phyloP scores from a whole-genome alignment of 1,140 invertebrate species.

The Euglossa dilemma region DNA sequence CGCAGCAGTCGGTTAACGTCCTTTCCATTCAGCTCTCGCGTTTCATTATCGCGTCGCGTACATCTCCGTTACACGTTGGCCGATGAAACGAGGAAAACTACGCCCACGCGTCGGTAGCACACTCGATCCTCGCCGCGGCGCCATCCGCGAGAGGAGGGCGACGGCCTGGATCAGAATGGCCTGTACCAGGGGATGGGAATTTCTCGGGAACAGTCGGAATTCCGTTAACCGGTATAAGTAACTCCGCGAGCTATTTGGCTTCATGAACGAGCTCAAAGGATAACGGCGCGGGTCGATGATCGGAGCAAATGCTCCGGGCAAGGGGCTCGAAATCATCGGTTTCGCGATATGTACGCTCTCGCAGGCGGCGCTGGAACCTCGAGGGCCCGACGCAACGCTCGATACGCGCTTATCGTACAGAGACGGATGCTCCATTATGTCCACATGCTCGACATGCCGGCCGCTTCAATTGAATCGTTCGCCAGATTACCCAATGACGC shows the following conservation, averaged over 20 bases:
- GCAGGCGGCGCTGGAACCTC: conserved; percentile 51
- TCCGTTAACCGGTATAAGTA: conserved; percentile 47
- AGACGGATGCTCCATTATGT: conserved; percentile 82
- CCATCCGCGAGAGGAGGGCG: neutral
- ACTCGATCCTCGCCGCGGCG: too few relatives aligned
- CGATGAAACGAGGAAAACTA: neutral
- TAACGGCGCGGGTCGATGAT: conserved; percentile 30
- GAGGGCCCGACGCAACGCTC: conserved; percentile 51
- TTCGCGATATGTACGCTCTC: conserved; percentile 57
- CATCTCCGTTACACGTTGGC: too few relatives aligned
- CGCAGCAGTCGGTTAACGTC: too few relatives aligned
- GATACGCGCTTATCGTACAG: conserved; percentile 78
- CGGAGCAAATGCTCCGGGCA: conserved; percentile 37
- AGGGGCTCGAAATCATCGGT: conserved; percentile 52
- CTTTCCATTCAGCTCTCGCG: too few relatives aligned
- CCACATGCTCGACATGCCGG: conserved; percentile 81
- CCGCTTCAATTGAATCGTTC: conserved; percentile 81
- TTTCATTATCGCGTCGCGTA: neutral
- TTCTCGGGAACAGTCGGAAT: conserved; percentile 17
- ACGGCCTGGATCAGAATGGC: neutral
- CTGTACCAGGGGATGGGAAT: neutral
- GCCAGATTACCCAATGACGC: conserved; percentile 82
- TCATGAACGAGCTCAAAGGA: conserved; percentile 53
- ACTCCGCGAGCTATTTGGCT: conserved; percentile 48
- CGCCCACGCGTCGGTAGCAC: too few relatives aligned